Percentiles rank a stretch among this genome's conserved stretches.
These are phyloP conservation scores for Thermophis baileyi DNA, from an alignment of 2,113 vertebrate species.

Conservation along the genomic window DNA sequence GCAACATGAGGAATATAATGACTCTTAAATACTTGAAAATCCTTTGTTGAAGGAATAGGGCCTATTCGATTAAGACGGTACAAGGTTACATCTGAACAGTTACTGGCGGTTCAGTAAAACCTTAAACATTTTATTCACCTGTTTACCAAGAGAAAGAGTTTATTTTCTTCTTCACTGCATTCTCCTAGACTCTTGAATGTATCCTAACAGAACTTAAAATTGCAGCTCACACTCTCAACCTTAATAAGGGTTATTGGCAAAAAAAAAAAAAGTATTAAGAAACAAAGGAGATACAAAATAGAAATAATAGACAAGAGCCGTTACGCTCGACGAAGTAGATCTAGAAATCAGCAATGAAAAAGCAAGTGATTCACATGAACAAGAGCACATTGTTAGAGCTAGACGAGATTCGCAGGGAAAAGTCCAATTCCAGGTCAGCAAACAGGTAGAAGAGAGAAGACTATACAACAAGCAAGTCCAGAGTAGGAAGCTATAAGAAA, in stretches of 20 bases:
- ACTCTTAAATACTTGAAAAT: not conserved
- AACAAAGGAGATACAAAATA: slow-evolving; percentile 57
- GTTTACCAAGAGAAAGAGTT: not conserved
- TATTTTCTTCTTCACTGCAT: not conserved
- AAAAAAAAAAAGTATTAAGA: slow-evolving; percentile 46
- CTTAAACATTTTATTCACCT: not conserved
- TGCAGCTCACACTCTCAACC: not conserved
- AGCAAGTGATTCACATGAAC: slow-evolving; percentile 56
- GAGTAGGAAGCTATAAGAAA: slow-evolving; percentile 61
- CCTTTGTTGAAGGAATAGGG: not conserved
- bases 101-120: not conserved
- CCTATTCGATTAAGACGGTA: not conserved
- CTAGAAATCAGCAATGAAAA: slow-evolving; percentile 99
- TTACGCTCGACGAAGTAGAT: slow-evolving; percentile 91
- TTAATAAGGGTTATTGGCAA: not conserved
- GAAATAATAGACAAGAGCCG: slow-evolving; percentile 55
- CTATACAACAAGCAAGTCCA: slow-evolving; percentile 61
- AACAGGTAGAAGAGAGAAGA: slow-evolving; percentile 43
- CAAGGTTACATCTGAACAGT: not conserved
- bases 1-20: not conserved
- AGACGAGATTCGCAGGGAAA: slow-evolving; percentile 57
- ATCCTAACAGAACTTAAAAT: not conserved
- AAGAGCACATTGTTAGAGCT: slow-evolving; percentile 79
- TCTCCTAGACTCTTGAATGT: not conserved
- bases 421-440: slow-evolving; percentile 44